Conservation (phyloP, 2,888 invertebrate species). For the Sinopyrophorus schimmeli region DNA sequence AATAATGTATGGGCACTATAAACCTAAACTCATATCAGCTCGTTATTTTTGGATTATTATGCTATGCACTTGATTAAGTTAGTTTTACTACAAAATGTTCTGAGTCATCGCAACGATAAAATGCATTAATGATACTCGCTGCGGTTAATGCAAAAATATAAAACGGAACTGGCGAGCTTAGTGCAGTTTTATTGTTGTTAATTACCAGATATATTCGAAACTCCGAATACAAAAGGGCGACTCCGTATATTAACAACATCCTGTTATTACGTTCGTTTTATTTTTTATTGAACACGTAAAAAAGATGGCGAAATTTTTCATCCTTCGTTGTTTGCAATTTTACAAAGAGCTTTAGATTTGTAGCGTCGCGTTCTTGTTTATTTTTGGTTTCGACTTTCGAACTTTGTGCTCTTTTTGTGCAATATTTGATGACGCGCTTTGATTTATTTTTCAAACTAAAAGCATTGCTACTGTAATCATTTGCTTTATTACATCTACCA, state of each 20-base stretch:
- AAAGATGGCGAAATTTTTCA: conserved; percentile 12
- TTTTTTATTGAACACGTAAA: conserved; percentile 2
- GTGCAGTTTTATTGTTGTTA: conserved; percentile 10
- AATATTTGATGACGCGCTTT: conserved; percentile 12
- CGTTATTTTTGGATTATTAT: conserved; percentile 26
- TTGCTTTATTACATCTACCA: conserved; percentile 9
- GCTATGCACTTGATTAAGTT: conserved; percentile 13
- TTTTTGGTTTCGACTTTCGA: conserved; percentile 13
- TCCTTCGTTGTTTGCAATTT: conserved; percentile 16
- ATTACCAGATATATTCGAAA: conserved; percentile 11
- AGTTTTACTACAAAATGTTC: neutral
- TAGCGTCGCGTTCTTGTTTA: conserved; percentile 16
- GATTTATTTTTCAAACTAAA: conserved; percentile 18
- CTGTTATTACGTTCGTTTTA: conserved; percentile 6
- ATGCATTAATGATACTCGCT: no score
- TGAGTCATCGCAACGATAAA: neutral
- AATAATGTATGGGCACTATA: no score
- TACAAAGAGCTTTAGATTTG: conserved; percentile 19
- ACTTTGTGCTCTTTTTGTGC: conserved; percentile 12
- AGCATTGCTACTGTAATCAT: conserved; percentile 12
- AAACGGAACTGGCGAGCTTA: neutral
- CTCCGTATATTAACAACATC: neutral
- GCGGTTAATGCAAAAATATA: neutral
- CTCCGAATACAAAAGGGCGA: conserved; percentile 5
- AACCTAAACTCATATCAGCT: conserved; percentile 13